Percentiles rank a stretch among this genome's conserved stretches.
Evolutionary conservation across 2,888 invertebrate species (phyloP).

Genomic region (Nomada ruficornis): DNA sequence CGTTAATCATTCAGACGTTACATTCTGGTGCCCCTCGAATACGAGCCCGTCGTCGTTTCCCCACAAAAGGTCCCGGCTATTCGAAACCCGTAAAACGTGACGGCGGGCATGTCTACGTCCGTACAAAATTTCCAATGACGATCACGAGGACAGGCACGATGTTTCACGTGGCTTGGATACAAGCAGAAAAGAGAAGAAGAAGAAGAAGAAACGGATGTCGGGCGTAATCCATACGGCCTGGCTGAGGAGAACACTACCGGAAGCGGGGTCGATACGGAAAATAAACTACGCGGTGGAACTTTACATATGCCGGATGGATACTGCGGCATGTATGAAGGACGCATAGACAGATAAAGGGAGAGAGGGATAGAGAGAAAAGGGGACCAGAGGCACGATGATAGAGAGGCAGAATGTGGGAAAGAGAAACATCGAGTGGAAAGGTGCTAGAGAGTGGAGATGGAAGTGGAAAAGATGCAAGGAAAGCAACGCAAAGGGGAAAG

Average conservation of each 20-base stretch:
- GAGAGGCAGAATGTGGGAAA: background rate
- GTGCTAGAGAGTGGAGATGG: conserved; percentile 19
- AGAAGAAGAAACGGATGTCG: conserved; percentile 29
- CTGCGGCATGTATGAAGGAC: conserved; percentile 53
- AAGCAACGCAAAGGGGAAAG: background rate
- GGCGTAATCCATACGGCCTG: conserved; percentile 61
- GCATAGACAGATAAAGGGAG: conserved; percentile 7
- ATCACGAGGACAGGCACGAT: conserved; percentile 6
- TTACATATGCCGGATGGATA: conserved; percentile 54
- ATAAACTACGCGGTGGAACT: conserved; percentile 63
- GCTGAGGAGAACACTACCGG: conserved; percentile 56
- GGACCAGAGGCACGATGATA: conserved; percentile 2
- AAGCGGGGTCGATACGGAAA: conserved; percentile 68
- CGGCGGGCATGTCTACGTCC: background rate
- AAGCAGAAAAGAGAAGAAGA: conserved; percentile 31
- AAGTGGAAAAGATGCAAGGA: conserved; percentile 3
- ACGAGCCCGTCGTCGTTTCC: background rate
- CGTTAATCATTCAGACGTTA: background rate
- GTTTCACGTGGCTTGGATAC: conserved; percentile 23
- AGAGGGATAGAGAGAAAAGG: background rate
- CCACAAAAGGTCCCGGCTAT: background rate
- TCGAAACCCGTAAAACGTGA: conserved; percentile 8
- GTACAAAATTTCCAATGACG: conserved; percentile 32
- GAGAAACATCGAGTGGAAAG: background rate
- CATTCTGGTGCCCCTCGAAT: background rate